These are phyloP conservation scores for Drosophila nr. fundita DNA, from an alignment of 2,888 invertebrate species.

Conservation along the genomic window DNA sequence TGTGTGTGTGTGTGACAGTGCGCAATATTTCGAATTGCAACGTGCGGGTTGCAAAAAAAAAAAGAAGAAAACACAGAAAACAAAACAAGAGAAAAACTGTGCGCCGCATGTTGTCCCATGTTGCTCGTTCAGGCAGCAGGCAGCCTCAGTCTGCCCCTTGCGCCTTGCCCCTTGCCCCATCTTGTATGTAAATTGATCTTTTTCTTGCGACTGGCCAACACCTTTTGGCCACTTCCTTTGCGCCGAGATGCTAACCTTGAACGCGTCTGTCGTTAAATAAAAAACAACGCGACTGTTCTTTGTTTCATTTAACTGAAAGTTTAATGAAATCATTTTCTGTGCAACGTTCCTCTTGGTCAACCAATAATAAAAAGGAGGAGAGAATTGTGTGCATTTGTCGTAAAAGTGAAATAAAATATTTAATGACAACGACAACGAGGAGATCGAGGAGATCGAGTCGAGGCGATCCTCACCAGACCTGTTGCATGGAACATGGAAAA, in stretches of 20 bases:
- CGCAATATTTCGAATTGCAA: slow-evolving; percentile 77
- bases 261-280: slow-evolving; percentile 58
- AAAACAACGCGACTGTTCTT: slow-evolving; percentile 10
- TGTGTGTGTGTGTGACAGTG: slow-evolving; percentile 71
- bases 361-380: slow-evolving; percentile 18
- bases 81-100: slow-evolving; percentile 30
- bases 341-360: slow-evolving; percentile 28
- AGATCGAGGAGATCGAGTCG: slow-evolving; percentile 40
- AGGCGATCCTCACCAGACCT: slow-evolving; percentile 26
- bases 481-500: slow-evolving; percentile 73
- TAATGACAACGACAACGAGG: slow-evolving; percentile 45
- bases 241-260: slow-evolving; percentile 62
- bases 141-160: slow-evolving; percentile 25
- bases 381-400: slow-evolving; percentile 34
- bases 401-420: slow-evolving; percentile 72
- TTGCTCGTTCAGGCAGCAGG: slow-evolving; percentile 45
- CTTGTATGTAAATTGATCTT: slow-evolving; percentile 78
- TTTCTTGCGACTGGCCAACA: slow-evolving; percentile 57
- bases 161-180: background rate
- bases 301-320: slow-evolving; percentile 66
- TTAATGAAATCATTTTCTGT: slow-evolving; percentile 76
- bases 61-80: slow-evolving; percentile 17
- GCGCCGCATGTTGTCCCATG: slow-evolving; percentile 70
- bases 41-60: slow-evolving; percentile 63
- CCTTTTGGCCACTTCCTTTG: slow-evolving; percentile 70